Evolutionary conservation across 2,113 vertebrate species (phyloP).

Genomic region (Gymnobelideus leadbeateri): DNA sequence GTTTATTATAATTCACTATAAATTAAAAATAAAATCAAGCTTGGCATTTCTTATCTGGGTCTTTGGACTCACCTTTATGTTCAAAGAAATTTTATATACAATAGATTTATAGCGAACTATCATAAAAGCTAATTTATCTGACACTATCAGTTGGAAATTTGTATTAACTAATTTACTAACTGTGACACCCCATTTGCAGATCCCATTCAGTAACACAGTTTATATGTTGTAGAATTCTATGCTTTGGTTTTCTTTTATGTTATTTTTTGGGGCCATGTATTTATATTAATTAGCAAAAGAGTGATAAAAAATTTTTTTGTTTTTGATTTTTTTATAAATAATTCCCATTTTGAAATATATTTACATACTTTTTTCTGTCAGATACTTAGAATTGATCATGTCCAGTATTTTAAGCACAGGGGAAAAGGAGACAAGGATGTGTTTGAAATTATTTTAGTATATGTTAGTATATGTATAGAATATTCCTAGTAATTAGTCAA

Average conservation of each 20-base stretch:
- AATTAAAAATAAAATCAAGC: neutral
- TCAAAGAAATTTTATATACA: neutral
- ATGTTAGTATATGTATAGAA: neutral
- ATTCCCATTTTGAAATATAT: neutral
- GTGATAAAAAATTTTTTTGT: too few relatives aligned
- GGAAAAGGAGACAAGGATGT: neutral
- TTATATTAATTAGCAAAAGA: neutral
- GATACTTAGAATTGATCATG: neutral
- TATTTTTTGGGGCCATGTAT: neutral
- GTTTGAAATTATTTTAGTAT: neutral
- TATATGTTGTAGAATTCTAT: neutral
- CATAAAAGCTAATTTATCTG: neutral
- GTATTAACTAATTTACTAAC: neutral
- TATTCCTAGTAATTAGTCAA: neutral
- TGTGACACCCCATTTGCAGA: neutral
- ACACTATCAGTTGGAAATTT: neutral
- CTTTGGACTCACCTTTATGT: neutral
- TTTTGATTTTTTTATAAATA: neutral
- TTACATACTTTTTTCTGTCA: neutral
- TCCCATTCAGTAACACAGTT: neutral
- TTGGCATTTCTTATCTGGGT: neutral
- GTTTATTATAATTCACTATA: neutral
- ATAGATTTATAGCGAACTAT: neutral
- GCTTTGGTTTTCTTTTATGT: neutral
- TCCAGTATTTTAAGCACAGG: neutral